Evolutionary conservation across 1,140 invertebrate genomes (phyloP), one percentile per base, ranked within the genome.

Genomic region (Lutraria rhynchaena): DNA sequence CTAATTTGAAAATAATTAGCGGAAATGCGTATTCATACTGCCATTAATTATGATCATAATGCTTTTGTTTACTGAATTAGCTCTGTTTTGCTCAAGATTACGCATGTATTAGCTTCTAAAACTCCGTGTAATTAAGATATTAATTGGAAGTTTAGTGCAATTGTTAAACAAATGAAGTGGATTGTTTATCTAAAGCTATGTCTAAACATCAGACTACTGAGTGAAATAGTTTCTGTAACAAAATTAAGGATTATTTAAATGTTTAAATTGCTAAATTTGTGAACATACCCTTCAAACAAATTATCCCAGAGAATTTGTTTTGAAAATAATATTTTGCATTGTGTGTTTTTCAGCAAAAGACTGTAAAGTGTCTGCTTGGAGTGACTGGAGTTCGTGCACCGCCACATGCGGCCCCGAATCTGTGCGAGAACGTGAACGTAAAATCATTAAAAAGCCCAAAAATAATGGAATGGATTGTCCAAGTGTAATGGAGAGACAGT

Each of bases 301-400:
- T 29, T 37, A 15, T 63, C n/a, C 7, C 15, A 27, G 33, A 19
- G 24, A 46, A 51, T 55, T 27, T 11, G 9, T 44, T n/a, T 74
- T 24, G 27, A 37, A 58, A 22, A n/a, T 24, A n/a, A 27, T 73
- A 31, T 49, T 19, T 51, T 63, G 55, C 29, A 44, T 67, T 29
- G 69, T 19, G 67, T 73, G 11, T 65, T 81, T n/a, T 67, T 24
- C 85, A 90, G 89, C 88, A 35, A 51, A 84, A 27, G 80, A 89
- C 81, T 91, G 90, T 73, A 69, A 87, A 58, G 80, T 91, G 75
- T 74, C 78, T 22, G 61, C 65, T 5, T 91, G 89, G 88, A 49
- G 73, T 46, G 81, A 83, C 7, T 91, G 90, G 90, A 83, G 85
- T 31, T 33, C 82, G 1, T 91, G 90, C 60, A 76, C 86, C 1